These are phyloP conservation scores for Bathynomus jamesi DNA, from an alignment of 1,140 invertebrate species.

Conservation along the genomic window DNA sequence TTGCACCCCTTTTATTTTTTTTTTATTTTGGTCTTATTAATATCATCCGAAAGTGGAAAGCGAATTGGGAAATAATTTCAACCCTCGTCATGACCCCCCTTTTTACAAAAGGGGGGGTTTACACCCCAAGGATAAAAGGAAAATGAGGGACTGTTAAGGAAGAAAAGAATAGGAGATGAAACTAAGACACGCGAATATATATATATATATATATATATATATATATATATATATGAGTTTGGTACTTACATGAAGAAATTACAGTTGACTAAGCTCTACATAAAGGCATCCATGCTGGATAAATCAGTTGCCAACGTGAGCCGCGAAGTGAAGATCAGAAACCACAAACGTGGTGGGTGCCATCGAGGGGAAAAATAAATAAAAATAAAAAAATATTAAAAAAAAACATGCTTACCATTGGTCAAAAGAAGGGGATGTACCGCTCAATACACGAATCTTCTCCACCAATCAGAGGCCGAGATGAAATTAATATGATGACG, in stretches of 20 bases:
- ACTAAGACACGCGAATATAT: not conserved
- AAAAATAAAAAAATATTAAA: not conserved
- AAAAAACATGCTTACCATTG: not conserved
- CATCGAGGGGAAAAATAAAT: too few relatives aligned
- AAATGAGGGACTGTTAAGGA: not conserved
- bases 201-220: not conserved
- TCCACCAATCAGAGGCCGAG: not conserved
- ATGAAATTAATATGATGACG: constrained; percentile 1
- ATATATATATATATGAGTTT: not conserved
- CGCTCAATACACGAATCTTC: not conserved
- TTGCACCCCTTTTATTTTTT: too few relatives aligned
- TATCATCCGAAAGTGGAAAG: not conserved
- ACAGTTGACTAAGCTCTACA: too few relatives aligned
- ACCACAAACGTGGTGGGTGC: too few relatives aligned
- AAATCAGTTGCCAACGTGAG: too few relatives aligned
- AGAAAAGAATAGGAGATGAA: not conserved
- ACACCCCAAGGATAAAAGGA: not conserved
- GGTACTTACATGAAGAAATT: too few relatives aligned
- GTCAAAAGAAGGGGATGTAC: not conserved
- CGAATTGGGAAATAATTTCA: too few relatives aligned
- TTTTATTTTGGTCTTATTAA: too few relatives aligned
- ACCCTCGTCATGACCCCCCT: too few relatives aligned
- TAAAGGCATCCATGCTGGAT: too few relatives aligned
- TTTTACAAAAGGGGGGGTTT: too few relatives aligned
- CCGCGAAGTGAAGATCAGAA: too few relatives aligned